A percentile compares a stretch with the other conserved stretches of the same genome.
Evolutionary conservation across 2,888 invertebrate species (phyloP).

Genomic region (Epinotia nisella): DNA sequence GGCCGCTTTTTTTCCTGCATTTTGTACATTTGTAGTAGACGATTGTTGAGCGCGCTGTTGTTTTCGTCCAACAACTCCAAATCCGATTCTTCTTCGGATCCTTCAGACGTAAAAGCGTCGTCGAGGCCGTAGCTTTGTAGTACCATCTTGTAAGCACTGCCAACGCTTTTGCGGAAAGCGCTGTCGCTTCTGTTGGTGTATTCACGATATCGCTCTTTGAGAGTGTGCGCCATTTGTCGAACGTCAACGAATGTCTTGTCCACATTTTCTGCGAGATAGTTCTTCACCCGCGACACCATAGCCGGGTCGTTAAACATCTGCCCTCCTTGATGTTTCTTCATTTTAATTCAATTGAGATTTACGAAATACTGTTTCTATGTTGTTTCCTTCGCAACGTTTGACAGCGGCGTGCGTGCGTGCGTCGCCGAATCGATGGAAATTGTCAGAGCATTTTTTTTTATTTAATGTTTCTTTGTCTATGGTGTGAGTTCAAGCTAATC

Average conservation of each 20-base stretch:
- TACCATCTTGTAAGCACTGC: constrained; percentile 90
- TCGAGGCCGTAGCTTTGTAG: constrained; percentile 88
- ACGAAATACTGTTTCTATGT: constrained; percentile 53
- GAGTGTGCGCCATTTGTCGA: constrained; percentile 91
- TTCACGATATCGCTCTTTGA: constrained; percentile 89
- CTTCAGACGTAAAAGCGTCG: constrained; percentile 84
- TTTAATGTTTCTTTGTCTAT: constrained; percentile 50
- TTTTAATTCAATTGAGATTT: constrained; percentile 54
- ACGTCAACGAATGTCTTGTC: constrained; percentile 93
- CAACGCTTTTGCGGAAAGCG: constrained; percentile 92
- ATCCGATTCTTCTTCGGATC: constrained; percentile 86
- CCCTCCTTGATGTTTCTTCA: constrained; percentile 82
- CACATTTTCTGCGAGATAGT: constrained; percentile 92
- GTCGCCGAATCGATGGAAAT: constrained; percentile 73
- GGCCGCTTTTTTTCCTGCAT: constrained; percentile 81
- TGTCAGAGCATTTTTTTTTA: constrained; percentile 44
- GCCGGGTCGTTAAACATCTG: constrained; percentile 82
- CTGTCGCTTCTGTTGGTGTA: constrained; percentile 92
- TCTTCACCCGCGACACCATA: constrained; percentile 86
- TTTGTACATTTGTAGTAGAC: constrained; percentile 79
- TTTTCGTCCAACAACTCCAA: constrained; percentile 92
- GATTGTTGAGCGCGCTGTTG: constrained; percentile 88
- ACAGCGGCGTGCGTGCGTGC: constrained; percentile 61
- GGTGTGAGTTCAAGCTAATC: constrained; percentile 41
- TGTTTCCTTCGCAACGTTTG: constrained; percentile 60